Conservation (phyloP, 1,140 invertebrate species). For the Drosophila ogumai region DNA sequence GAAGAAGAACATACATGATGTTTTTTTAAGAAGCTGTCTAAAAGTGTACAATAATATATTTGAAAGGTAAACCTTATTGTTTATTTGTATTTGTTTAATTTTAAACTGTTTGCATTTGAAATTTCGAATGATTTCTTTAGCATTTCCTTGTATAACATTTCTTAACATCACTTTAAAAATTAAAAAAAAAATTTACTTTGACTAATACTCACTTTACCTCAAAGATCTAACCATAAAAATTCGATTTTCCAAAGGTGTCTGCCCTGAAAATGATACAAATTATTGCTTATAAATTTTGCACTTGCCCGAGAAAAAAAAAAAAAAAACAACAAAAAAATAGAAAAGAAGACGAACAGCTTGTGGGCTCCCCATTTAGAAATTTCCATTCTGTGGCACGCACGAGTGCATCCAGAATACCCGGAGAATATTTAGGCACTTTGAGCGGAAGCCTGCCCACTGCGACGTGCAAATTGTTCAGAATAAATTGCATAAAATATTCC, state of each 20-base stretch:
- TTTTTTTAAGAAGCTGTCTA: no score
- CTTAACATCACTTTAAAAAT: no score
- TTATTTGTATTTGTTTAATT: no score
- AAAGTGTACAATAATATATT: no score
- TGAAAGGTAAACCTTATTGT: no score
- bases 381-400: conserved; percentile 66
- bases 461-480: conserved; percentile 69
- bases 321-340: background rate
- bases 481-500: conserved; percentile 83
- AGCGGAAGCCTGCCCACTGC: conserved; percentile 35
- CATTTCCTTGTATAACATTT: background rate
- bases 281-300: conserved; percentile 16
- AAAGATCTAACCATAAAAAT: background rate
- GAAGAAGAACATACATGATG: no score
- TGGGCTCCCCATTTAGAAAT: conserved; percentile 38
- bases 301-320: background rate
- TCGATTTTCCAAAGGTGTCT: background rate
- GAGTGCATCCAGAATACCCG: conserved; percentile 60
- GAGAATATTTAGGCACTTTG: conserved; percentile 66
- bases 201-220: background rate
- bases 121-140: no score
- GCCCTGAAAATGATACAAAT: background rate
- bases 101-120: no score
- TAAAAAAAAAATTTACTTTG: background rate
- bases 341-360: conserved; percentile 3